Base-by-base conservation (phyloP, 2,113 vertebrate genomes). In the Alligator sinensis region DNA sequence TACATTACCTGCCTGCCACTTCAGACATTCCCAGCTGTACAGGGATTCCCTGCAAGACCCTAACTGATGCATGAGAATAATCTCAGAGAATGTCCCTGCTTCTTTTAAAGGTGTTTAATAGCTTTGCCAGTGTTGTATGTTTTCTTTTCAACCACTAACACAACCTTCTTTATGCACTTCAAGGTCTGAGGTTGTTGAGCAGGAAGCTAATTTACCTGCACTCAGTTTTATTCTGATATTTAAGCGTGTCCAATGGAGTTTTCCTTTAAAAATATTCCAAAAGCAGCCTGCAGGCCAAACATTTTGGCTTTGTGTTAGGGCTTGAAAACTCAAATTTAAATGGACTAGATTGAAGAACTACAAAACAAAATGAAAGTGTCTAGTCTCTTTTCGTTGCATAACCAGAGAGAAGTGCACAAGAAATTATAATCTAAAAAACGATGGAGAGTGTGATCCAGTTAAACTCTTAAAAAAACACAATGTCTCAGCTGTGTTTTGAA, bases 371-470 rank as follows among this genome's bases (percentile, higher is more conserved):
- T 58, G 66, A 90, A 90, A 85, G 22, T 21, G 59, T 4, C 47
- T 82, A 2, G 24, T 72, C 82, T 14, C 10, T 13, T 77, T 90
- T 88, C 7, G 3, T 55, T 64, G 61, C 38, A 28, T 2, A 75
- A 61, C 19, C 16, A 82, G 57, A 88, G 57, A 86, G 76, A 76
- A 80, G 89, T 88, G 96, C 92, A 89, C 89, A 92, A 93, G 82
- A 93, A 95, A 94, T 78, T 60, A 75, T 3, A 38, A 25, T 55
- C 28, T 86, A 58, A 78, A 94, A 91, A 94, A 82, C 6, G 79
- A 93, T 79, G 63, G 90, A 95, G 95, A 95, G 64, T 87, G 58
- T 91, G 60, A 80, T 77, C 74, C 72, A 92, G 92, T 94, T 94
- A 95, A 95, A 89, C 72, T 47, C 6, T 13, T 88, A 81, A 87